Percentiles rank a stretch among this genome's conserved stretches.
Conservation (phyloP, 2,888 invertebrate species). For the Pasiphila rectangulata region DNA sequence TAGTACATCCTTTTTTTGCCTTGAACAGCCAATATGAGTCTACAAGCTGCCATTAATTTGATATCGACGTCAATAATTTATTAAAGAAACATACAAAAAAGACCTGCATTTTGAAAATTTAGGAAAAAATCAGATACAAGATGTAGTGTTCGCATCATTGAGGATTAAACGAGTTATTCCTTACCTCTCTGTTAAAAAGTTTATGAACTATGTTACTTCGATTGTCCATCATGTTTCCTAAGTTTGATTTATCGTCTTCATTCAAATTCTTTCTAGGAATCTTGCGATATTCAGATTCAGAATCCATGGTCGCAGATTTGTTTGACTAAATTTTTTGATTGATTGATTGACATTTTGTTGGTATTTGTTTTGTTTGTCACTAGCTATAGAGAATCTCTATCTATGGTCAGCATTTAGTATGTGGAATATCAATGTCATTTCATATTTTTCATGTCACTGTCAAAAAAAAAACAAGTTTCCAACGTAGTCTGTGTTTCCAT, state of each 20-base stretch:
- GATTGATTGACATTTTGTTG: conserved; percentile 11
- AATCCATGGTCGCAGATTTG: conserved; percentile 79
- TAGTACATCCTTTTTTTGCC: no score
- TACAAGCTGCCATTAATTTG: neutral
- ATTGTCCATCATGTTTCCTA: conserved; percentile 47
- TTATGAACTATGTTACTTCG: conserved; percentile 73
- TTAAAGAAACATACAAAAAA: conserved; percentile 4
- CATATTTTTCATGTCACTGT: no score
- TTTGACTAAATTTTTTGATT: conserved; percentile 53
- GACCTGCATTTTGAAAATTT: conserved; percentile 37
- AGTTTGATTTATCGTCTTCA: conserved; percentile 51
- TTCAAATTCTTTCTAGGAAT: conserved; percentile 53
- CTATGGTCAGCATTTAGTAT: no score
- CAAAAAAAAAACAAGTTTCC: neutral
- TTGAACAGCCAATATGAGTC: no score
- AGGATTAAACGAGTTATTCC: conserved; percentile 40
- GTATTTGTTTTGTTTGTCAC: neutral
- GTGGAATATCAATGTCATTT: no score
- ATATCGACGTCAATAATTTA: neutral
- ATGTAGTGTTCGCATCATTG: conserved; percentile 26
- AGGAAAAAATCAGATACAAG: conserved; percentile 39
- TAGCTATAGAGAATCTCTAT: neutral
- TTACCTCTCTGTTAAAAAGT: conserved; percentile 83
- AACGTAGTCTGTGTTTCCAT: neutral
- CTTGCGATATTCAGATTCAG: conserved; percentile 59